Percentiles rank a stretch among this genome's conserved stretches.
Conservation (phyloP, 2,888 invertebrate species). For the Acanthacorydalis orientalis region DNA sequence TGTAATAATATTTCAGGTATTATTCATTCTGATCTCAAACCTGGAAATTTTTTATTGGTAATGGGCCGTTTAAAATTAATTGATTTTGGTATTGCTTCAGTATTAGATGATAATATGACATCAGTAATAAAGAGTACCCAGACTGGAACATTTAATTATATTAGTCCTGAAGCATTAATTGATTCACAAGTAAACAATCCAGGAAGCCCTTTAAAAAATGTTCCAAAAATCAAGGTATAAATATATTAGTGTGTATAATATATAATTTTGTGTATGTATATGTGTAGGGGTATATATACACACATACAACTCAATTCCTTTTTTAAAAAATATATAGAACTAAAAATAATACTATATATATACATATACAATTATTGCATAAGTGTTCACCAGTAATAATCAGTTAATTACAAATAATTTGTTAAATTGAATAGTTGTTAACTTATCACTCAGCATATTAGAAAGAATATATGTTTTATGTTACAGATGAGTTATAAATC, state of each 20-base stretch:
- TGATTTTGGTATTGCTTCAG: conserved; percentile 92
- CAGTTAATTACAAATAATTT: no score
- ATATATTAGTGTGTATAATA: no score
- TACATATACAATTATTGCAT: no score
- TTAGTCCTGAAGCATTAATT: conserved; percentile 84
- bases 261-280: no score
- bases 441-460: no score
- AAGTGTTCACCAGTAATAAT: no score
- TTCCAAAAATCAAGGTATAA: conserved; percentile 32
- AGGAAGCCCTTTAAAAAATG: conserved; percentile 23
- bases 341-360: no score
- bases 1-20: conserved; percentile 43
- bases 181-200: conserved; percentile 30
- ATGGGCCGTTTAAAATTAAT: conserved; percentile 79
- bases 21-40: conserved; percentile 92
- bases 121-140: conserved; percentile 69
- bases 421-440: no score
- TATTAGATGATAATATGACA: conserved; percentile 73
- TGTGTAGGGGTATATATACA: no score
- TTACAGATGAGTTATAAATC: conserved; percentile 73
- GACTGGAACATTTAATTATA: conserved; percentile 86
- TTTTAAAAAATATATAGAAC: no score
- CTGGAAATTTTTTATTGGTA: conserved; percentile 86
- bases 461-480: conserved; percentile 8
- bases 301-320: no score